These are phyloP conservation scores for Drosophila aldrichi DNA, from an alignment of 2,888 invertebrate genomes.

Conservation along the genomic window DNA sequence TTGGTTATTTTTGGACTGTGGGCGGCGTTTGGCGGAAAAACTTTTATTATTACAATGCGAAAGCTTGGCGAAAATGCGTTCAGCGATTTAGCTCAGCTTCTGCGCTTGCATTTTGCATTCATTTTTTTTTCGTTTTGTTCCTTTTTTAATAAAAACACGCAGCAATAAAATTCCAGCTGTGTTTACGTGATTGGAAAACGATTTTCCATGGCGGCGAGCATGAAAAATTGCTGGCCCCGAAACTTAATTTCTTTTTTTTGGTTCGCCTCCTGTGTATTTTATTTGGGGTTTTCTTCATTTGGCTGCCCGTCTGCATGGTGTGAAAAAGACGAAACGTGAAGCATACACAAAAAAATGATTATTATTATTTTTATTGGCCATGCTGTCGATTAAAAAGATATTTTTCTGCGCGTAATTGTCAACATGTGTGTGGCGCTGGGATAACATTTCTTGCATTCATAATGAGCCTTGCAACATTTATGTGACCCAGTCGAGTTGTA, in stretches of 20 bases:
- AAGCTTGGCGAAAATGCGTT: conserved; percentile 69
- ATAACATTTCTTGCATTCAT: conserved; percentile 45
- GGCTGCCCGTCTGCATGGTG: conserved; percentile 12
- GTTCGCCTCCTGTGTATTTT: conserved; percentile 11
- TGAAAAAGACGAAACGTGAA: conserved; percentile 38
- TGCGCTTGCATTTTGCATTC: conserved; percentile 52
- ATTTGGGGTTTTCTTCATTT: conserved; percentile 15
- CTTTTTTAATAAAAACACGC: conserved; percentile 67
- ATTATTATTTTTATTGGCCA: conserved; percentile 58
- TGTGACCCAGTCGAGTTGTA: conserved; percentile 51
- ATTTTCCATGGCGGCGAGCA: conserved; percentile 73
- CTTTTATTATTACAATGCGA: conserved; percentile 71
- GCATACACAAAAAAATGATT: conserved; percentile 55
- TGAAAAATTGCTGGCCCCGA: conserved; percentile 59
- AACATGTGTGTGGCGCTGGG: conserved; percentile 33
- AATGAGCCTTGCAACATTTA: conserved; percentile 64
- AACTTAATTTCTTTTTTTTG: conserved; percentile 32
- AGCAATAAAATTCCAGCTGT: conserved; percentile 81
- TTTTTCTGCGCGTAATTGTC: conserved; percentile 51
- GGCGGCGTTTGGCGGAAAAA: conserved; percentile 47
- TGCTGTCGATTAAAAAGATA: conserved; percentile 58
- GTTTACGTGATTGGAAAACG: conserved; percentile 80
- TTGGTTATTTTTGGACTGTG: conserved; percentile 31
- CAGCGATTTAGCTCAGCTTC: conserved; percentile 63
- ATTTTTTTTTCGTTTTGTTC: conserved; percentile 25